A percentile compares a stretch with the other conserved stretches of the same genome.
Conservation (phyloP, 2,113 vertebrate genomes). For the Jaculus jaculus region DNA sequence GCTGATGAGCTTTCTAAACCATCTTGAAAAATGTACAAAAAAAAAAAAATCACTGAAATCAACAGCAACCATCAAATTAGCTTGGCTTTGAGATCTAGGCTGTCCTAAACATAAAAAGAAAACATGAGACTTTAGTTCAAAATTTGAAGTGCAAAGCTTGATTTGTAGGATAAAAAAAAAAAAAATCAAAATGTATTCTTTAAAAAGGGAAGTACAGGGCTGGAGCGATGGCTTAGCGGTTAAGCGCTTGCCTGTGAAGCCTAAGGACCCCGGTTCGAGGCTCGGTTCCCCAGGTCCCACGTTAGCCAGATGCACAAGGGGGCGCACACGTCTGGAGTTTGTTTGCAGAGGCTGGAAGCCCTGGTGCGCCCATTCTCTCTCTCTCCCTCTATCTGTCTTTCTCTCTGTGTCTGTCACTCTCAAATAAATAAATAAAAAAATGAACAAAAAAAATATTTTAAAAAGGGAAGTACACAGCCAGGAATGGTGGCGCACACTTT, state of each 20-base stretch:
- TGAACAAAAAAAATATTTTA: neutral
- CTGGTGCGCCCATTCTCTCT: too few relatives aligned
- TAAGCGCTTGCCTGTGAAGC: too few relatives aligned
- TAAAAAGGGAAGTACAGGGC: neutral
- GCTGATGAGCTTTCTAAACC: neutral
- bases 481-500: too few relatives aligned
- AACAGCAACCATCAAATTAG: constrained; percentile 25
- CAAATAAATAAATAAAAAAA: too few relatives aligned
- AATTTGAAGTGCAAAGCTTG: neutral
- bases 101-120: neutral
- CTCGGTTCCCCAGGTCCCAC: too few relatives aligned
- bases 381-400: too few relatives aligned
- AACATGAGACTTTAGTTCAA: constrained; percentile 25
- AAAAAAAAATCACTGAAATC: neutral
- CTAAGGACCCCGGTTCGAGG: too few relatives aligned
- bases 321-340: too few relatives aligned
- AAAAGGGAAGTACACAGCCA: neutral
- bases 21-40: constrained; percentile 8
- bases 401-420: too few relatives aligned
- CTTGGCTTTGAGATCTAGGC: neutral
- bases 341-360: too few relatives aligned
- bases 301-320: too few relatives aligned
- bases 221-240: too few relatives aligned
- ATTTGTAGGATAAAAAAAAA: neutral
- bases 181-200: neutral